These are phyloP conservation scores for Drosophila fuyamai DNA, from an alignment of 1,140 invertebrate genomes.

Conservation along the genomic window DNA sequence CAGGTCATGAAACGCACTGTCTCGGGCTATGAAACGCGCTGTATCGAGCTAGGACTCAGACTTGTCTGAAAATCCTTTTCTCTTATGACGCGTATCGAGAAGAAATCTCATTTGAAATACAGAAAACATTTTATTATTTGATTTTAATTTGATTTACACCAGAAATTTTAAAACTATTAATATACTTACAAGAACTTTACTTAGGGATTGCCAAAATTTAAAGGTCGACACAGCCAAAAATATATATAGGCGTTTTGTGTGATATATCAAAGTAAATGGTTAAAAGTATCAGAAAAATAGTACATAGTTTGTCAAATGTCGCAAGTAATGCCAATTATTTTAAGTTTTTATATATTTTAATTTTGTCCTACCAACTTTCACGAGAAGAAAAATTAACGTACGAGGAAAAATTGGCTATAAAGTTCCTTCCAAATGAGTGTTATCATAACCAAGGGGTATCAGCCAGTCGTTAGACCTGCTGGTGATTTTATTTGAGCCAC, in stretches of 20 bases:
- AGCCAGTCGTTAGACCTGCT: background rate
- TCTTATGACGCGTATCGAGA: background rate
- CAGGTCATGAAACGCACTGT: too few species aligned
- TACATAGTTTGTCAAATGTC: background rate
- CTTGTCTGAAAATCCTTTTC: background rate
- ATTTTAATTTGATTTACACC: too few species aligned
- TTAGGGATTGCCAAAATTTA: background rate
- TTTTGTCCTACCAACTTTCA: background rate
- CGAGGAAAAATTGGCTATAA: background rate
- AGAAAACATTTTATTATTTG: background rate
- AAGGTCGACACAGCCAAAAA: background rate
- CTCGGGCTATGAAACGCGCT: too few species aligned
- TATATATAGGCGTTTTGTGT: background rate
- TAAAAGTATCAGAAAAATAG: too few species aligned
- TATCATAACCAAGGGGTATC: background rate
- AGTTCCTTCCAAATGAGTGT: background rate
- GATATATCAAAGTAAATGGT: background rate
- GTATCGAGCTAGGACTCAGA: too few species aligned
- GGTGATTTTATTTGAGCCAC: background rate
- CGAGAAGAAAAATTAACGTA: background rate
- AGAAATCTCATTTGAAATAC: background rate
- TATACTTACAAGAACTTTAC: background rate
- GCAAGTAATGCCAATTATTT: background rate
- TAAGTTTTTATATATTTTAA: background rate
- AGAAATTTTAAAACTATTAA: too few species aligned